These are phyloP conservation scores for Amphibalanus amphitrite DNA, from an alignment of 1,140 invertebrate genomes.

Conservation along the genomic window DNA sequence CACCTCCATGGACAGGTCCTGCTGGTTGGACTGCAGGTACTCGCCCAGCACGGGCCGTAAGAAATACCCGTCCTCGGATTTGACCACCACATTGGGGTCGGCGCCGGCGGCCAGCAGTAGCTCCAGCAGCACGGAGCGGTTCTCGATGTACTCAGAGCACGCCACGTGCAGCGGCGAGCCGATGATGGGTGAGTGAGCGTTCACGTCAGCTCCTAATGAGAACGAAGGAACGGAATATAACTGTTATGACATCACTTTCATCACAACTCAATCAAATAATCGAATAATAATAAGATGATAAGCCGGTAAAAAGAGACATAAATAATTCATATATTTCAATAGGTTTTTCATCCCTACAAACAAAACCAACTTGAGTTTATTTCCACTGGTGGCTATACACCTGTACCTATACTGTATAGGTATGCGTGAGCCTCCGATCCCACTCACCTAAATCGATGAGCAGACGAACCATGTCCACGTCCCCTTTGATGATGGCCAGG, in stretches of 20 bases:
- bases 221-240: not conserved
- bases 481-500: conserved; percentile 62
- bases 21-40: conserved; percentile 53
- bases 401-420: too few species aligned
- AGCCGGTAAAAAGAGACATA: too few species aligned
- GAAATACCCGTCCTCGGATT: conserved; percentile 46
- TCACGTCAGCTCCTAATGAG: conserved; percentile 55
- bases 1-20: conserved; percentile 44
- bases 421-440: not conserved
- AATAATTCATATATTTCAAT: too few species aligned
- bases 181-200: conserved; percentile 61
- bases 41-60: conserved; percentile 59
- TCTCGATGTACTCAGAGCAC: conserved; percentile 59
- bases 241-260: too few species aligned
- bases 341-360: too few species aligned
- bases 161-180: conserved; percentile 70
- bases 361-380: too few species aligned
- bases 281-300: too few species aligned
- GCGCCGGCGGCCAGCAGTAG: conserved; percentile 54
- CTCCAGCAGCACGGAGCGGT: conserved; percentile 36
- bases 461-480: conserved; percentile 48
- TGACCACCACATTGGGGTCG: conserved; percentile 58
- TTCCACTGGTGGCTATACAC: too few species aligned
- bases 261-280: too few species aligned
- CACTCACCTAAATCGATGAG: conserved; percentile 45